Evolutionary conservation across 2,888 invertebrate species (phyloP).

Genomic region (Cryptocephalus moraei): DNA sequence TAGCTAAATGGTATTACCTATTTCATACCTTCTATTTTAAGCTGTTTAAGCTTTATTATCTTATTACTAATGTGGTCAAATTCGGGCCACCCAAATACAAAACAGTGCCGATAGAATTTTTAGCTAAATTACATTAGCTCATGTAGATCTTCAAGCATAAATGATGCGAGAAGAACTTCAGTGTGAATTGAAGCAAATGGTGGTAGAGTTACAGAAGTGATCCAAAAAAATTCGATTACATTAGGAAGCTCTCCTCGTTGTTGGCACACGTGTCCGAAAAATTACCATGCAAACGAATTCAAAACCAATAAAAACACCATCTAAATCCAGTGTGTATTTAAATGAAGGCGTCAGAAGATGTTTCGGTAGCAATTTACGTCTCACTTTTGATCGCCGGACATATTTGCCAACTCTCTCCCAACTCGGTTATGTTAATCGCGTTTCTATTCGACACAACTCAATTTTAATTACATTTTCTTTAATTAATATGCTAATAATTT

Average conservation of each 20-base stretch:
- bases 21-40: too few relatives aligned
- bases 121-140: too few relatives aligned
- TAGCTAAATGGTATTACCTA: too few relatives aligned
- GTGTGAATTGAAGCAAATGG: too few relatives aligned
- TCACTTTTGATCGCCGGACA: conserved; percentile 30
- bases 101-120: too few relatives aligned
- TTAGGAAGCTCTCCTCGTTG: neutral
- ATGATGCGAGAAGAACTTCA: too few relatives aligned
- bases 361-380: conserved; percentile 34
- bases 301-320: conserved; percentile 33
- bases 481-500: conserved; percentile 46
- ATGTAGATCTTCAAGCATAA: too few relatives aligned
- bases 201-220: too few relatives aligned
- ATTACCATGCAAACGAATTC: conserved; percentile 37
- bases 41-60: too few relatives aligned
- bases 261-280: conserved; percentile 11
- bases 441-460: conserved; percentile 39
- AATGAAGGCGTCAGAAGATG: conserved; percentile 37
- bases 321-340: conserved; percentile 33
- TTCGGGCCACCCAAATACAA: too few relatives aligned
- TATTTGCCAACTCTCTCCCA: conserved; percentile 18
- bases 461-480: conserved; percentile 45
- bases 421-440: conserved; percentile 36
- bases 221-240: too few relatives aligned
- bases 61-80: too few relatives aligned